These are phyloP conservation scores for Argya squamiceps DNA, from an alignment of 2,797 vertebrate genomes.

Conservation along the genomic window DNA sequence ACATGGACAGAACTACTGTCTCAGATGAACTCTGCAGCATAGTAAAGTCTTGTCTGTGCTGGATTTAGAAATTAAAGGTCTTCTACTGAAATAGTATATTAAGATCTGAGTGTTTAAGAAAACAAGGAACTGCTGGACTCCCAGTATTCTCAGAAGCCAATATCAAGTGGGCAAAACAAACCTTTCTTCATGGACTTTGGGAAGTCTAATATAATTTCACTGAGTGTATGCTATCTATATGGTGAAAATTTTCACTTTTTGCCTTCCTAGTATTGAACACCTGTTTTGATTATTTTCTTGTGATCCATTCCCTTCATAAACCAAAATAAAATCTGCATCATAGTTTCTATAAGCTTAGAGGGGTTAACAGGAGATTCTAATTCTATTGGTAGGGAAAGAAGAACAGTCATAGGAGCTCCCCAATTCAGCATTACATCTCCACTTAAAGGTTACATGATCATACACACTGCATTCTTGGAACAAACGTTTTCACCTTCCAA, in stretches of 20 bases:
- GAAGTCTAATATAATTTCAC: neutral
- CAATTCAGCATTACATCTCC: neutral
- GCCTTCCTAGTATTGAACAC: neutral
- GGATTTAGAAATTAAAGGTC: neutral
- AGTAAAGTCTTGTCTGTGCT: neutral
- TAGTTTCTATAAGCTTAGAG: neutral
- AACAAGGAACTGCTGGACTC: neutral
- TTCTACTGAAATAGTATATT: neutral
- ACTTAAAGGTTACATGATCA: neutral
- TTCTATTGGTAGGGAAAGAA: neutral
- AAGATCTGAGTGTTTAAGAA: neutral
- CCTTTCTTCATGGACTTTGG: neutral
- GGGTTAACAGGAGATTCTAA: neutral
- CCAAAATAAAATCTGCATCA: neutral
- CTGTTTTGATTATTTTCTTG: neutral
- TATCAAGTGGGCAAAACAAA: neutral
- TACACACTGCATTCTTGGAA: neutral
- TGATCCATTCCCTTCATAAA: neutral
- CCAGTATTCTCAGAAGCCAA: neutral
- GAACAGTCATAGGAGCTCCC: fast-evolving
- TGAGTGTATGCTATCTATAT: neutral
- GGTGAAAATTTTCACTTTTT: neutral
- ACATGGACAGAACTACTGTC: neutral
- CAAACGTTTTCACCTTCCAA: conserved; percentile 35
- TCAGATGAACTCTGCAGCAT: neutral